Conservation (phyloP, 2,797 vertebrate genomes). For the Dendrocincla fuliginosa region DNA sequence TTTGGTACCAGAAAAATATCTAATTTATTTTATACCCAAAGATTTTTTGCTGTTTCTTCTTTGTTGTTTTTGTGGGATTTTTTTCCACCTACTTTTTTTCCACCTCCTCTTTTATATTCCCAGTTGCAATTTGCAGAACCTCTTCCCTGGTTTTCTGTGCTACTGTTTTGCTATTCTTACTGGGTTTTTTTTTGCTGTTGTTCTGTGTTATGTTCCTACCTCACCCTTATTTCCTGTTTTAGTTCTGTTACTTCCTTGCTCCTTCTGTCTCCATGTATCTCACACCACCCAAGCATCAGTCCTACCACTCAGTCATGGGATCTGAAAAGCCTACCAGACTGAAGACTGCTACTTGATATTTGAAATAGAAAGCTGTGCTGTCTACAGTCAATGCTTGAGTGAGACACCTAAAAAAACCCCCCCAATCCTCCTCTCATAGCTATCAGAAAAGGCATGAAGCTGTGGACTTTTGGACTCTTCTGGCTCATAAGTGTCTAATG, state of each 20-base stretch:
- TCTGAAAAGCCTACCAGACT: not conserved
- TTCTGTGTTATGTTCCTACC: not conserved
- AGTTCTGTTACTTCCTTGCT: not conserved
- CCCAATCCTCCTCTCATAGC: accelerated
- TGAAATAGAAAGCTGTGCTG: not conserved
- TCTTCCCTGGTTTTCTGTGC: not conserved
- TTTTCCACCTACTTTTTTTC: not conserved
- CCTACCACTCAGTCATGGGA: not conserved
- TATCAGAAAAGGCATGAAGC: not conserved
- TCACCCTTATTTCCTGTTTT: not conserved
- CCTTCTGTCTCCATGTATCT: not conserved
- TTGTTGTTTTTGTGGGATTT: not conserved
- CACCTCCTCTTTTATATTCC: not conserved
- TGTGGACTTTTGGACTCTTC: not conserved
- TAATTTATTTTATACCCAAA: not conserved
- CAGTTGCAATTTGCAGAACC: not conserved
- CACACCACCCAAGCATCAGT: not conserved
- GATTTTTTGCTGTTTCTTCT: not conserved
- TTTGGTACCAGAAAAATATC: not conserved
- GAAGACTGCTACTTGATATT: not conserved
- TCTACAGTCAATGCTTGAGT: not conserved
- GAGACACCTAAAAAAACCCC: not conserved
- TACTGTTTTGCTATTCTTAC: not conserved
- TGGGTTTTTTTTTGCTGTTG: not conserved
- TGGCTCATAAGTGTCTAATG: not conserved